Base-by-base conservation (phyloP, 1,140 invertebrate species). In the Acromyrmex echinatior region DNA sequence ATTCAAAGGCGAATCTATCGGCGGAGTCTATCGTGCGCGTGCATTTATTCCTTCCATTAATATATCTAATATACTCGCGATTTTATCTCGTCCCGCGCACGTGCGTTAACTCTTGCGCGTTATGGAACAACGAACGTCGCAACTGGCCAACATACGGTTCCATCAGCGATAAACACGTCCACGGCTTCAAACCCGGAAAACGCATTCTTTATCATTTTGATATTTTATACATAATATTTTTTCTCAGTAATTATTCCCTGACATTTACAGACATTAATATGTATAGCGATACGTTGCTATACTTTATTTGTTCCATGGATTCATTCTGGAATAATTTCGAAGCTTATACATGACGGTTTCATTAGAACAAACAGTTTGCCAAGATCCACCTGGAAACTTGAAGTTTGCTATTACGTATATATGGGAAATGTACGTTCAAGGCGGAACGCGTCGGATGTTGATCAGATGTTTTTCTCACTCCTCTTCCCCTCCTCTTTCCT, bases 1-100 rank as follows among this genome's bases (percentile, higher is more conserved):
- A 88, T 89, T 78, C 60, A 77, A 86, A 73, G 70, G 76, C 68
- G 25, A 74, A 82, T 39, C 71, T 82, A 82, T 82, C 80, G 80
- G 53, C 53, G 70, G 10, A 74, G 68, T 82, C 68, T 82, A 82
- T 56, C 66, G 56, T 6, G 66, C 31, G 62, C 76, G 31, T 73
- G 56, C 68, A 60, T 84, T 63, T 68, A 62, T 84, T 35, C 80
- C 16, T 62, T 62, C 25, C 39, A 84, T 84, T 84, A 84, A 84
- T 74, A 84, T 56, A 49, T 81, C 51, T 56, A 49, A 84, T 85
- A 65, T 16, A 71, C 39, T 74, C 66, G 81, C 58, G 51, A 25
- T 74, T 86, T 87, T 78, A 78, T 87, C 39, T 66, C 25, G 18
- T 0, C 39, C 14, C 45, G 66, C 49, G 45, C 79, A 73, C 79